Evolutionary conservation across 2,888 invertebrate genomes (phyloP).

Genomic region (Drosophila helvetica): DNA sequence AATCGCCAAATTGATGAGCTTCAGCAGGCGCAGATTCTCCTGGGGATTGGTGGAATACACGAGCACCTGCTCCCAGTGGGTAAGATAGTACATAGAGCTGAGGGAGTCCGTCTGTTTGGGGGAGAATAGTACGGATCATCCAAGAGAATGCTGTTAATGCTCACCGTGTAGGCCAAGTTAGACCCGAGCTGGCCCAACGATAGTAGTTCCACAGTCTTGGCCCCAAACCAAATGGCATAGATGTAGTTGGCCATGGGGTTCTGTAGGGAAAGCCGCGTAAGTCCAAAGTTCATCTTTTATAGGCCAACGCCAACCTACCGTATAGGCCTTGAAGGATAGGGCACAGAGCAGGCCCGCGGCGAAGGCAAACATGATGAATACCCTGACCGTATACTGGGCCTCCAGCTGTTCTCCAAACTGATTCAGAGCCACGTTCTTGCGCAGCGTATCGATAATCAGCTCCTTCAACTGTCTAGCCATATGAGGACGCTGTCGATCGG

Average conservation of each 20-base stretch:
- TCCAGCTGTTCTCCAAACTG: slow-evolving; percentile 68
- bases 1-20: slow-evolving; percentile 68
- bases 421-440: slow-evolving; percentile 61
- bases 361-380: slow-evolving; percentile 74
- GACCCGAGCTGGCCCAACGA: slow-evolving; percentile 70
- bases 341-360: slow-evolving; percentile 72
- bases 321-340: slow-evolving; percentile 73
- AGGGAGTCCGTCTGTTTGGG: slow-evolving; percentile 63
- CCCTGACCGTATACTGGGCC: slow-evolving; percentile 65
- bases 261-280: slow-evolving; percentile 41
- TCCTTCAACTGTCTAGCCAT: slow-evolving; percentile 60
- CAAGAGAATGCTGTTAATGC: background rate
- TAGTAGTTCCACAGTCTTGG: slow-evolving; percentile 69
- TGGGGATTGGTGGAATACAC: slow-evolving; percentile 59
- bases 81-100: slow-evolving; percentile 74
- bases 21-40: slow-evolving; percentile 71
- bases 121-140: background rate
- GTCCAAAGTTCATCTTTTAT: background rate
- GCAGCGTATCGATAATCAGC: slow-evolving; percentile 49
- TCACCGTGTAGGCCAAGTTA: slow-evolving; percentile 64
- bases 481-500: slow-evolving; percentile 5
- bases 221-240: slow-evolving; percentile 69
- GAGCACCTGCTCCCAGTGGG: slow-evolving; percentile 71
- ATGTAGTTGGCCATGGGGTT: slow-evolving; percentile 64
- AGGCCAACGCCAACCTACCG: slow-evolving; percentile 47